A percentile compares a stretch with the other conserved stretches of the same genome.
These are phyloP conservation scores for Lepus oiostolus DNA, from an alignment of 2,797 vertebrate species.

Conservation along the genomic window DNA sequence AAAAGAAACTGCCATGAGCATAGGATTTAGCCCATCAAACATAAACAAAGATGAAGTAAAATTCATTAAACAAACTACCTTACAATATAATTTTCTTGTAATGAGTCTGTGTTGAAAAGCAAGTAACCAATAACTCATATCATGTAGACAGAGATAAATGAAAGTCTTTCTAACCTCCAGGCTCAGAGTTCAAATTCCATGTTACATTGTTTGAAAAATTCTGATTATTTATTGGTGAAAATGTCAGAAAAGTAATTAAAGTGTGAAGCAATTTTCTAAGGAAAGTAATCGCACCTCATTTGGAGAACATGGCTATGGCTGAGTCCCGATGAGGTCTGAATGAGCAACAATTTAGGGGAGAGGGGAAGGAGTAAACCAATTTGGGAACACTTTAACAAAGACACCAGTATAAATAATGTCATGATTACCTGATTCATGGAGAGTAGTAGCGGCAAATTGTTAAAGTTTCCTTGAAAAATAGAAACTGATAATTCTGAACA, in stretches of 20 bases:
- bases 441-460: not conserved
- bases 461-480: conserved; percentile 7
- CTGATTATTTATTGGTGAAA: conserved; percentile 87
- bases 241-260: conserved; percentile 87
- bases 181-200: conserved; percentile 83
- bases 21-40: conserved; percentile 80
- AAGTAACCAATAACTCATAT: conserved; percentile 85
- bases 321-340: not conserved
- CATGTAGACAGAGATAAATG: conserved; percentile 87
- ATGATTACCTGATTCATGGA: not conserved
- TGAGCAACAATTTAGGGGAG: not conserved
- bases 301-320: conserved; percentile 73
- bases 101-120: conserved; percentile 84
- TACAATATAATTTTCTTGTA: conserved; percentile 85
- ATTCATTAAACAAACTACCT: conserved; percentile 78
- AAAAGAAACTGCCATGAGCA: conserved; percentile 73
- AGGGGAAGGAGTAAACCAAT: not conserved
- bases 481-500: not conserved
- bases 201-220: conserved; percentile 83
- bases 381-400: not conserved
- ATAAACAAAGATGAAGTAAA: conserved; percentile 83
- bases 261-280: conserved; percentile 83
- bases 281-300: conserved; percentile 79
- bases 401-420: not conserved
- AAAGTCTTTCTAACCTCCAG: conserved; percentile 84